These are phyloP conservation scores for Zoanthus gigantus DNA, from an alignment of 92 coral and sea anemone species.

Conservation along the genomic window DNA sequence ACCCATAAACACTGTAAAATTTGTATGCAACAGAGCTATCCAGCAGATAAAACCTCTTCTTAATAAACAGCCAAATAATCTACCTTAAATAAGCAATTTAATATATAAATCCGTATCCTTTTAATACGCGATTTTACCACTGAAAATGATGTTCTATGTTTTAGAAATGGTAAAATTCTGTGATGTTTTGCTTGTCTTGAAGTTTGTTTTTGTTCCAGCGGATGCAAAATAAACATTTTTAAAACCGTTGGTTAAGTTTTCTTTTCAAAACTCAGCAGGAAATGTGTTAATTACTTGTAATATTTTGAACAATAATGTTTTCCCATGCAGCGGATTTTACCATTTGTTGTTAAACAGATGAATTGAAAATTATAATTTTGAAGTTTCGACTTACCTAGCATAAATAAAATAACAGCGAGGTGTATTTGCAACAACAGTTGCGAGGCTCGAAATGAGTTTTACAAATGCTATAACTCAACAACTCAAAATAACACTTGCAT, in stretches of 20 bases:
- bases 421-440: slow-evolving; percentile 8
- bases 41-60: neutral
- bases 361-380: slow-evolving; percentile 10
- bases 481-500: neutral
- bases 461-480: slow-evolving; percentile 18
- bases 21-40: neutral
- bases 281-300: neutral
- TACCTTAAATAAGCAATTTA: no score
- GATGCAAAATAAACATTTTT: no score
- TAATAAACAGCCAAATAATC: neutral
- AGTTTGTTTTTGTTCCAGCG: no score
- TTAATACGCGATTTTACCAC: no score
- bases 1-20: no score
- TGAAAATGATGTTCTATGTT: no score
- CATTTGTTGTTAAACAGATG: slow-evolving; percentile 27
- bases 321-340: neutral
- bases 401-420: slow-evolving; percentile 1
- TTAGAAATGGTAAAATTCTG: no score
- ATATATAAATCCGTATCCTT: no score
- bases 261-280: neutral
- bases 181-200: no score
- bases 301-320: neutral
- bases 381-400: slow-evolving; percentile 14
- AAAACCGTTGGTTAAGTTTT: no score
- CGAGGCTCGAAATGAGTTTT: slow-evolving; percentile 20